Evolutionary conservation across 2,888 invertebrate species (phyloP).

Genomic region (Oligia fasciuncula): DNA sequence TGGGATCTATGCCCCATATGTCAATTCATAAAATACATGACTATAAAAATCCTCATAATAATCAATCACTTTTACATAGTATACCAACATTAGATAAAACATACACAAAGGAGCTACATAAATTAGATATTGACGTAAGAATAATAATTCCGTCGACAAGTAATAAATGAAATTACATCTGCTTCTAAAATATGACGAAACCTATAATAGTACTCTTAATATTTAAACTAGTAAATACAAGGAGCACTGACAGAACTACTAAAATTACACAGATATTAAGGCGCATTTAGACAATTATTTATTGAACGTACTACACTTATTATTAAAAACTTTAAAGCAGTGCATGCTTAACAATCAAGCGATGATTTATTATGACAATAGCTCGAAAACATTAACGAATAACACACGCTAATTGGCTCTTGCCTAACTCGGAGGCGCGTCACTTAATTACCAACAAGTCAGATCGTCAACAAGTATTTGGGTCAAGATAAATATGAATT

Average conservation of each 20-base stretch:
- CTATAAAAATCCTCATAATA: slow-evolving; percentile 60
- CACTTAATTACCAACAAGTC: slow-evolving; percentile 46
- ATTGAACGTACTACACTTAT: slow-evolving; percentile 78
- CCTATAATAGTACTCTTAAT: slow-evolving; percentile 67
- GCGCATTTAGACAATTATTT: slow-evolving; percentile 81
- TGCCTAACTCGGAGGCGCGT: slow-evolving; percentile 39
- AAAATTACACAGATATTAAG: slow-evolving; percentile 79
- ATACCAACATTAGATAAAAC: slow-evolving; percentile 55
- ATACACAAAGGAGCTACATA: slow-evolving; percentile 55
- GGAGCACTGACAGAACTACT: slow-evolving; percentile 76
- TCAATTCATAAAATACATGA: slow-evolving; percentile 62
- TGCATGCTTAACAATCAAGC: slow-evolving; percentile 82
- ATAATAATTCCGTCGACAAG: slow-evolving; percentile 49
- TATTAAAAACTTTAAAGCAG: slow-evolving; percentile 80
- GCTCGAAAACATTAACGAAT: slow-evolving; percentile 63
- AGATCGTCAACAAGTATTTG: slow-evolving; percentile 50
- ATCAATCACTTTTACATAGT: slow-evolving; percentile 52
- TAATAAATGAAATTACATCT: slow-evolving; percentile 55
- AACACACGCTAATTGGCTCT: slow-evolving; percentile 48
- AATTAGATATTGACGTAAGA: slow-evolving; percentile 43
- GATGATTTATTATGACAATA: slow-evolving; percentile 69
- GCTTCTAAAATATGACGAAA: slow-evolving; percentile 56
- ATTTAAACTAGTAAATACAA: slow-evolving; percentile 72
- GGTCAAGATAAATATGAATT: slow-evolving; percentile 43
- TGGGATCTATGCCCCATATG: slow-evolving; percentile 54